These are phyloP conservation scores for Pogonomyrmex barbatus DNA, from an alignment of 1,140 invertebrate species.

Conservation along the genomic window DNA sequence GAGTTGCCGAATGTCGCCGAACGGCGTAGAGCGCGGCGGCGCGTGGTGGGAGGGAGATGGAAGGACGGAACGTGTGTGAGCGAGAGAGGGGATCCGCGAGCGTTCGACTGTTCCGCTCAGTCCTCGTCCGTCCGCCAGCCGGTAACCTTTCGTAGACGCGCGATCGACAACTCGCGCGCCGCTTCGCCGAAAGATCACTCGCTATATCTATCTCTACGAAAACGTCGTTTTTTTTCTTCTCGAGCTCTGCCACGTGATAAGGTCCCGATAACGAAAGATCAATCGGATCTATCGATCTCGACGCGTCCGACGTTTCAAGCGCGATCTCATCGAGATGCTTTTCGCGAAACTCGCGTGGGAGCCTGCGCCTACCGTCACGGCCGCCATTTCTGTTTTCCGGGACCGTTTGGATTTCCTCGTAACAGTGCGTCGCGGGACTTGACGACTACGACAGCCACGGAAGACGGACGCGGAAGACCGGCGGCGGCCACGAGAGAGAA, in stretches of 20 bases:
- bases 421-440: neutral
- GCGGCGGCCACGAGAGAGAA: neutral
- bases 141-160: constrained; percentile 77
- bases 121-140: constrained; percentile 84
- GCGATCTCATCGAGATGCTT: neutral
- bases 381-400: constrained; percentile 36
- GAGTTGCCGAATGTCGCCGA: constrained; percentile 51
- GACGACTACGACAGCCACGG: constrained; percentile 5
- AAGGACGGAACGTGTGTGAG: constrained; percentile 70
- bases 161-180: constrained; percentile 73
- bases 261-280: neutral
- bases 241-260: neutral
- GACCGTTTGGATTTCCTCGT: constrained; percentile 48
- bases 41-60: constrained; percentile 10
- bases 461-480: neutral
- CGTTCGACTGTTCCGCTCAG: constrained; percentile 84
- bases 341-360: constrained; percentile 33
- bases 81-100: constrained; percentile 77
- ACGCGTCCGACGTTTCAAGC: neutral
- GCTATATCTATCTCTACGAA: neutral
- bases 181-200: neutral
- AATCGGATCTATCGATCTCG: neutral
- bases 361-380: constrained; percentile 25
- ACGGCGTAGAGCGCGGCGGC: neutral
- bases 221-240: neutral